Percentiles rank a stretch among this genome's conserved stretches.
Evolutionary conservation across 2,888 invertebrate genomes (phyloP).

Genomic region (Eupeodes latifasciatus): DNA sequence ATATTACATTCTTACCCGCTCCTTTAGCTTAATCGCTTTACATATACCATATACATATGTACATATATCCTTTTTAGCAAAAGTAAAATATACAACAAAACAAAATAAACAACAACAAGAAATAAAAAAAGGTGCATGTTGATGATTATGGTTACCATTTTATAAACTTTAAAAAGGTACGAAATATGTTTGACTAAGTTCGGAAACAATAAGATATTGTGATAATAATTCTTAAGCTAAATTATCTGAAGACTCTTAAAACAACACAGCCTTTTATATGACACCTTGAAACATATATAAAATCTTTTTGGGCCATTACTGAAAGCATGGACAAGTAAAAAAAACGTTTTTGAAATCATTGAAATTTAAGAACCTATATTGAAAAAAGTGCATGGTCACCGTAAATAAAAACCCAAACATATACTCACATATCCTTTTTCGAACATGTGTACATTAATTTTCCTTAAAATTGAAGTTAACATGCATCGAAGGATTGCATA

Average conservation of each 20-base stretch:
- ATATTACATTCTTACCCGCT: slow-evolving; percentile 60
- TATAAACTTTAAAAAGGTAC: background rate
- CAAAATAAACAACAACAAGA: slow-evolving; percentile 21
- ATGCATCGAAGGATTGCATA: slow-evolving; percentile 76
- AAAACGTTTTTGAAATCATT: no score
- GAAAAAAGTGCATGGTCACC: background rate
- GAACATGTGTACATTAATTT: slow-evolving; percentile 74
- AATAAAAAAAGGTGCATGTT: background rate
- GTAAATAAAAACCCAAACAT: background rate
- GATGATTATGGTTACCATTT: background rate
- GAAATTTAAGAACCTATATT: background rate
- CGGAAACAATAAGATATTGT: no score
- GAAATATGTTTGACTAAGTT: no score
- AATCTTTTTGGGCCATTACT: no score
- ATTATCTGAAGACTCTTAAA: no score
- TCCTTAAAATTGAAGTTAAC: slow-evolving; percentile 75
- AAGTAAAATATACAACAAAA: slow-evolving; percentile 9
- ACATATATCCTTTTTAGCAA: slow-evolving; percentile 13
- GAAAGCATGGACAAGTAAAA: no score
- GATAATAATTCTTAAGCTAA: no score
- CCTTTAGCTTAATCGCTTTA: slow-evolving; percentile 66
- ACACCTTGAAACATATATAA: no score
- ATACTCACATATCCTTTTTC: slow-evolving; percentile 32
- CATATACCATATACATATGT: background rate
- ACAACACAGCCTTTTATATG: no score